Conservation (phyloP, 2,113 vertebrate species). For the Phycodurus eques region DNA sequence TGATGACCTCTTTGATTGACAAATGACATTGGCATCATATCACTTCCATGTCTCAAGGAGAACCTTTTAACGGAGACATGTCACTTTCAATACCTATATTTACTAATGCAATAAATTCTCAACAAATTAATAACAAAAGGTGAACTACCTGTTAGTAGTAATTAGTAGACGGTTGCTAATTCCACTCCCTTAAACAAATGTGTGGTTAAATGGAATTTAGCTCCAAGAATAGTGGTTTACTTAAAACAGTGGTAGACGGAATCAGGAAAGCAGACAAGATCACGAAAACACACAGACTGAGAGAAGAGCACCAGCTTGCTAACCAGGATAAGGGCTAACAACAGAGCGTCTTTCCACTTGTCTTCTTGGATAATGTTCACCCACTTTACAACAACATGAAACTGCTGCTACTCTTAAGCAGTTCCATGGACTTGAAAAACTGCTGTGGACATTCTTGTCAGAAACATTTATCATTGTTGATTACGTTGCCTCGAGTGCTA, state of each 20-base stretch:
- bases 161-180: neutral
- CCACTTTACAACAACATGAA: neutral
- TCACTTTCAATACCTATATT: neutral
- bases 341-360: neutral
- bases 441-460: neutral
- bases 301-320: neutral
- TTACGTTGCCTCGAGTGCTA: neutral
- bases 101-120: neutral
- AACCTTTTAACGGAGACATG: neutral
- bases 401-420: neutral
- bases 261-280: neutral
- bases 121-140: neutral
- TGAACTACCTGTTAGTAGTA: neutral
- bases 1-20: slow-evolving; percentile 52
- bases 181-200: neutral
- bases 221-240: neutral
- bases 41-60: neutral
- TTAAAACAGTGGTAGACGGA: neutral
- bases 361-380: neutral
- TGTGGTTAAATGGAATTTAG: neutral
- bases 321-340: neutral
- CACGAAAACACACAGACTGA: neutral
- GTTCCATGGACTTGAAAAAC: neutral
- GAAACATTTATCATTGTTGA: slow-evolving; percentile 2
- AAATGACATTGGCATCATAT: neutral